Evolutionary conservation across 2,888 invertebrate genomes (phyloP).

Genomic region (Acronicta leporina): DNA sequence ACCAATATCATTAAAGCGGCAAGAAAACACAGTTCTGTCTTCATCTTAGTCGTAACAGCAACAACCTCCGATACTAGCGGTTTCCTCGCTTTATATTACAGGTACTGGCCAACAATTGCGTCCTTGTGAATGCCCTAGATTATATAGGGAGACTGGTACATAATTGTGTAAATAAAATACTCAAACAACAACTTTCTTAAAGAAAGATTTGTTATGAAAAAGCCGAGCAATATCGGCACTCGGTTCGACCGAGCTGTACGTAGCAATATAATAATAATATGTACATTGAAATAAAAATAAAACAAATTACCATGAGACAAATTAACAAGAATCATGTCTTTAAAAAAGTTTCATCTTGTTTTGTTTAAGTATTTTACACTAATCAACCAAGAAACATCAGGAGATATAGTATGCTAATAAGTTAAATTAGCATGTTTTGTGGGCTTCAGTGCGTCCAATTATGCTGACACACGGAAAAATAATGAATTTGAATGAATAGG

Average conservation of each 20-base stretch:
- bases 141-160: background rate
- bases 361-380: too few relatives aligned
- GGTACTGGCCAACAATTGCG: background rate
- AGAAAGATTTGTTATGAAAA: too few relatives aligned
- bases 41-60: background rate
- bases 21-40: slow-evolving; percentile 1
- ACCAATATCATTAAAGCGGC: background rate
- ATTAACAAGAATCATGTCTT: too few relatives aligned
- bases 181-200: too few relatives aligned
- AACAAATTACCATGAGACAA: too few relatives aligned
- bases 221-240: too few relatives aligned
- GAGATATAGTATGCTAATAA: background rate
- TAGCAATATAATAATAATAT: too few relatives aligned
- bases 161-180: too few relatives aligned
- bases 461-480: slow-evolving; percentile 6
- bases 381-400: background rate
- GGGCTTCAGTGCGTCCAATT: background rate
- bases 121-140: slow-evolving; percentile 7
- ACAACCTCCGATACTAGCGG: background rate
- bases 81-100: background rate
- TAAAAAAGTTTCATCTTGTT: too few relatives aligned
- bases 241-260: too few relatives aligned
- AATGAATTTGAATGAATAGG: background rate
- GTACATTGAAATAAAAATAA: too few relatives aligned
- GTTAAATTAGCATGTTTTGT: background rate